These are phyloP conservation scores for Mimas tiliae DNA, from an alignment of 2,888 invertebrate species.

Conservation along the genomic window DNA sequence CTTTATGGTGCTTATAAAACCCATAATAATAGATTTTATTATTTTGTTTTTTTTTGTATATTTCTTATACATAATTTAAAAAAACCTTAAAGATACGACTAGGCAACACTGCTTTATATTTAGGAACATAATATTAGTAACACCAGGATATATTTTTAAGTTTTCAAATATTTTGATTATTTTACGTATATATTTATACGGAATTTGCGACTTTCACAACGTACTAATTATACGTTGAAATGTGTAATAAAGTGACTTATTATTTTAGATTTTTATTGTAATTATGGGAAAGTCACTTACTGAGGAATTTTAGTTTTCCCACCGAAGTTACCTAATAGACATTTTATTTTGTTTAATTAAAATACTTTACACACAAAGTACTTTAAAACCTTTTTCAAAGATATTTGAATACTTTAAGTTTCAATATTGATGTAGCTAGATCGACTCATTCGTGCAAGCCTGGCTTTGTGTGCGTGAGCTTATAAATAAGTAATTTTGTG, in stretches of 20 bases:
- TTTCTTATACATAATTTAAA: slow-evolving; percentile 1
- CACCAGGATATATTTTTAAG: slow-evolving; percentile 13
- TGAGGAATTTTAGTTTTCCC: slow-evolving; percentile 2
- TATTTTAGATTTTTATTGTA: neutral
- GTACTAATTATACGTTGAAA: neutral
- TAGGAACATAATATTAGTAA: slow-evolving; percentile 44
- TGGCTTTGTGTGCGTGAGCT: too few relatives aligned
- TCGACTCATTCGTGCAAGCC: too few relatives aligned
- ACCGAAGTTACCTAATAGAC: neutral
- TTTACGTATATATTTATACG: neutral
- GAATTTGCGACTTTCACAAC: slow-evolving; percentile 14
- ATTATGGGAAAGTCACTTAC: neutral
- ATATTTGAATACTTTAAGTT: too few relatives aligned
- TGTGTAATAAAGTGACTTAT: neutral
- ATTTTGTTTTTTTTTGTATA: neutral
- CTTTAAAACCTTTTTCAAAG: too few relatives aligned
- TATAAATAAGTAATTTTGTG: too few relatives aligned
- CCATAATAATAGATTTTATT: neutral
- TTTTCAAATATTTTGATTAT: neutral
- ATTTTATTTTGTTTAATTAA: too few relatives aligned
- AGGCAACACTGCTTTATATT: slow-evolving; percentile 33
- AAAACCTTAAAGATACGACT: slow-evolving; percentile 12
- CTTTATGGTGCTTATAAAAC: too few relatives aligned
- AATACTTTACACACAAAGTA: neutral
- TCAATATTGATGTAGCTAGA: too few relatives aligned